A percentile compares a stretch with the other conserved stretches of the same genome.
Conservation (phyloP, 1,140 invertebrate species). For the Reticulitermes speratus region DNA sequence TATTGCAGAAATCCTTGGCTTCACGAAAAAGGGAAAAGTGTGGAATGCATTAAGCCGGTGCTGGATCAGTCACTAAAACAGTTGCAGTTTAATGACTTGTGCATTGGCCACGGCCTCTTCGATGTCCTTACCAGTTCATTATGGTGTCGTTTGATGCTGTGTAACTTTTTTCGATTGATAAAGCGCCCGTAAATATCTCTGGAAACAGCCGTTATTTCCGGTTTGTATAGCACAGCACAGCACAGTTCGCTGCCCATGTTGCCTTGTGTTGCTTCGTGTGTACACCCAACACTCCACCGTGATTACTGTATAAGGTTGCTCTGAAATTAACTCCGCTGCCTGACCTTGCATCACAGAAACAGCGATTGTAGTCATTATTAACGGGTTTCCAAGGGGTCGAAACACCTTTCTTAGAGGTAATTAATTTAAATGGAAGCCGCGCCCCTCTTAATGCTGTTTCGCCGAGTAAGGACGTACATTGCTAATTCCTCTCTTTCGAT, state of each 20-base stretch:
- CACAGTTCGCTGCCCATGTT: neutral
- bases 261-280: neutral
- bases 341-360: neutral
- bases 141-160: too few relatives aligned
- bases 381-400: neutral
- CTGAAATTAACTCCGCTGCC: neutral
- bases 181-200: too few relatives aligned
- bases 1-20: too few relatives aligned
- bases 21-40: too few relatives aligned
- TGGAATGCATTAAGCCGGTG: too few relatives aligned
- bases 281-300: neutral
- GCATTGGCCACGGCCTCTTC: too few relatives aligned
- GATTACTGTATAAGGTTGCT: neutral
- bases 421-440: slow-evolving; percentile 16
- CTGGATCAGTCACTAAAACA: too few relatives aligned
- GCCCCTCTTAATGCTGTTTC: neutral
- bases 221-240: neutral
- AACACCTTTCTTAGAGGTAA: neutral
- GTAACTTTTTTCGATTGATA: too few relatives aligned
- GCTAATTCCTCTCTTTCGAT: neutral
- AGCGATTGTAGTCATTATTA: neutral
- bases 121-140: too few relatives aligned
- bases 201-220: too few relatives aligned
- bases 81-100: too few relatives aligned
- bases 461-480: neutral